Percentiles rank a stretch among this genome's conserved stretches.
phyloP scores from a whole-genome alignment of 2,113 vertebrate species.

The Clupea harengus region DNA sequence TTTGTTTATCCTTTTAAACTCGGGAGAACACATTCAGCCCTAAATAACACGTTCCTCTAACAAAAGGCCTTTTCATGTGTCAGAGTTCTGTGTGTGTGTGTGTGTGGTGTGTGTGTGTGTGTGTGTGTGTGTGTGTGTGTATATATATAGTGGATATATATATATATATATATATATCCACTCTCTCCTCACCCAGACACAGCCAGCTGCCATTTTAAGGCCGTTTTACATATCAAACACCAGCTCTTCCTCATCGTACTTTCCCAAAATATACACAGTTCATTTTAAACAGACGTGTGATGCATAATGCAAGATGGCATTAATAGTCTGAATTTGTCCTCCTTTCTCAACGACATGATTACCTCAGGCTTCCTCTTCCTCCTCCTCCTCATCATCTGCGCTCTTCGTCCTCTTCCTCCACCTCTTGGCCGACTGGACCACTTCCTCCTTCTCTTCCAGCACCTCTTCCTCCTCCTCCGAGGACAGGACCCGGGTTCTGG shows the following conservation, averaged over 20 bases:
- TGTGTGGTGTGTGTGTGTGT: not conserved
- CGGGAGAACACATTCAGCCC: not conserved
- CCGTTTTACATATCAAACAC: not conserved
- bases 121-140: not conserved
- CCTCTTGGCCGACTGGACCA: constrained; percentile 44
- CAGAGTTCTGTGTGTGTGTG: not conserved
- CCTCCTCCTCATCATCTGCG: constrained; percentile 31
- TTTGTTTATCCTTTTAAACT: not conserved
- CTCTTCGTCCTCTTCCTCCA: constrained; percentile 50
- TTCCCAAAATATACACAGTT: not conserved
- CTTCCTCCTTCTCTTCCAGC: constrained; percentile 39
- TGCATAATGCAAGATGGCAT: no score
- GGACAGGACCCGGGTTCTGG: not conserved
- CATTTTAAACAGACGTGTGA: no score
- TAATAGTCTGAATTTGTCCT: not conserved
- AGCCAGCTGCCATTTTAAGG: not conserved
- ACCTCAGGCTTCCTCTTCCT: constrained; percentile 35
- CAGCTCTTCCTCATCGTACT: not conserved
- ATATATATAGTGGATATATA: not conserved
- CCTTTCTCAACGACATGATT: no score
- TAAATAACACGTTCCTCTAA: not conserved
- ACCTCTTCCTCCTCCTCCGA: constrained; percentile 43
- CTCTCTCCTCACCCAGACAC: not conserved
- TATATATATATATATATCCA: not conserved
- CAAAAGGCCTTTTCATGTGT: not conserved